Conservation (phyloP, 2,797 vertebrate species). For the Tadarida brasiliensis region DNA sequence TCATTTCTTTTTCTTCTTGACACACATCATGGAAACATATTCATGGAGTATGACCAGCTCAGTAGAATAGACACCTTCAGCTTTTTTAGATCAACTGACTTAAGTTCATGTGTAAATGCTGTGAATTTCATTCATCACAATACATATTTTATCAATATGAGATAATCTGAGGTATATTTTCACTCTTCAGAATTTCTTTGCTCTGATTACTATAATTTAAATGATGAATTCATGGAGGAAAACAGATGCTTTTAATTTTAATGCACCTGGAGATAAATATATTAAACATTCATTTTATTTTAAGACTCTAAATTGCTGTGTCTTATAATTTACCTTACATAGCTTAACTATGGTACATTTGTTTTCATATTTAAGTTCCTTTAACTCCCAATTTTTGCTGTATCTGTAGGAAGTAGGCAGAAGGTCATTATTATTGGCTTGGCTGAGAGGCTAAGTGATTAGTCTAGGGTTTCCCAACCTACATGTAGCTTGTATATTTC, state of each 20-base stretch:
- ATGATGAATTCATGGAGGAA: slow-evolving; percentile 37
- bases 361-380: slow-evolving; percentile 20
- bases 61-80: background rate
- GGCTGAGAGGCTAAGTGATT: background rate
- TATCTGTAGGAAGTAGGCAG: background rate
- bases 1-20: background rate
- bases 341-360: background rate
- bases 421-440: slow-evolving; percentile 37
- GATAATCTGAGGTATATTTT: slow-evolving; percentile 17
- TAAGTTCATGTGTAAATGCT: background rate
- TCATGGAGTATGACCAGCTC: background rate
- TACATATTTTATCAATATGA: background rate
- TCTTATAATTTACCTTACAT: background rate
- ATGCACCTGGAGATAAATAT: slow-evolving; percentile 18
- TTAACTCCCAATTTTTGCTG: background rate
- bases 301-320: background rate
- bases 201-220: slow-evolving; percentile 26
- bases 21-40: background rate
- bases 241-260: slow-evolving; percentile 58
- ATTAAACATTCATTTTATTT: slow-evolving; percentile 69
- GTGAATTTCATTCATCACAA: background rate
- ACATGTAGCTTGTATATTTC: slow-evolving; percentile 17
- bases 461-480: background rate
- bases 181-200: slow-evolving; percentile 48
- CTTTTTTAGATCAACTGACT: background rate